phyloP scores from a whole-genome alignment of 92 coral and sea anemone species.

The Epizoanthus stellaris region DNA sequence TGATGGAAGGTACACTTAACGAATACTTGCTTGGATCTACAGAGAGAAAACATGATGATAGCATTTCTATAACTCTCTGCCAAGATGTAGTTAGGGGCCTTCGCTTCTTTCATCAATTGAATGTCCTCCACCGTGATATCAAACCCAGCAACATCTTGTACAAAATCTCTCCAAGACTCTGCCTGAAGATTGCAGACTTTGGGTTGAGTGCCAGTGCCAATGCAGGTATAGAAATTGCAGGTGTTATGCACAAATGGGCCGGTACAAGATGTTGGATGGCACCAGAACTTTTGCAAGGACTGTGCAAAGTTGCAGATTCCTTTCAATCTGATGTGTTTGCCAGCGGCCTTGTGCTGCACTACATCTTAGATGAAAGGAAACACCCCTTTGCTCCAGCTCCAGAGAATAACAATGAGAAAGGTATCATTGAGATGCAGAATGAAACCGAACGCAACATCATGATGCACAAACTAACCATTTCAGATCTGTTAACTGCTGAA shows the following conservation, averaged over 20 bases:
- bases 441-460: conserved; percentile 61
- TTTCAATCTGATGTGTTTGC: conserved; percentile 58
- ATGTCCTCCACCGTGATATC: conserved; percentile 65
- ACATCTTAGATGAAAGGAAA: conserved; percentile 42
- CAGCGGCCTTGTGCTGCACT: conserved; percentile 63
- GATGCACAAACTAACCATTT: conserved; percentile 15
- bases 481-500: conserved; percentile 41
- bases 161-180: conserved; percentile 43
- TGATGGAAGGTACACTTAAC: conserved; percentile 60
- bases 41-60: not conserved
- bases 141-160: conserved; percentile 67
- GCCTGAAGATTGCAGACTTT: conserved; percentile 70
- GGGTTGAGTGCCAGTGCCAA: conserved; percentile 48
- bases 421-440: not conserved
- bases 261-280: conserved; percentile 74
- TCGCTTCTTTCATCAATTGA: conserved; percentile 40
- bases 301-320: not conserved
- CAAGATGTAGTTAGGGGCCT: conserved; percentile 51
- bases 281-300: conserved; percentile 42
- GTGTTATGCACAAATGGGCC: conserved; percentile 40
- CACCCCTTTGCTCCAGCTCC: conserved; percentile 55
- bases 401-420: not conserved
- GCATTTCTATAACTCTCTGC: conserved; percentile 38
- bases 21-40: conserved; percentile 16
- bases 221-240: not conserved